These are phyloP conservation scores for Phylloscopus trochiloides DNA, from an alignment of 2,113 vertebrate species.

Conservation along the genomic window DNA sequence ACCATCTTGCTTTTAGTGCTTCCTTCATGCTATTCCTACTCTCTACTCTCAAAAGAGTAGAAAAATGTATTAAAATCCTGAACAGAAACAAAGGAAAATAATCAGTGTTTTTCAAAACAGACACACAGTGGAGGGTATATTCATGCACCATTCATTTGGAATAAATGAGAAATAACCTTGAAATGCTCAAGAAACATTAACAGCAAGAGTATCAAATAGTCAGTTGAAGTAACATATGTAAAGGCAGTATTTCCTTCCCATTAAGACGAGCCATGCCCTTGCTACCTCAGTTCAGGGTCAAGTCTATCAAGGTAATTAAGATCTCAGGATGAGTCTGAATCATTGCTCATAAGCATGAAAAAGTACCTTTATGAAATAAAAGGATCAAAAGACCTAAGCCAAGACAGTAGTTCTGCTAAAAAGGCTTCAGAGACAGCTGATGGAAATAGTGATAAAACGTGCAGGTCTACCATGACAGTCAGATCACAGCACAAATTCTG, in stretches of 20 bases:
- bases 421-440: not conserved
- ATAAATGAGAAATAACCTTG: not conserved
- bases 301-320: not conserved
- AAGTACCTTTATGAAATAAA: not conserved
- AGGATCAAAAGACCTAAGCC: not conserved
- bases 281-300: not conserved
- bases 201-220: not conserved
- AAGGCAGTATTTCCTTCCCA: not conserved
- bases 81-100: not conserved
- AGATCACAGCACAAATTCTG: not conserved
- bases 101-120: not conserved
- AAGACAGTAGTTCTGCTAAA: not conserved
- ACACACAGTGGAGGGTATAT: not conserved
- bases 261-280: not conserved
- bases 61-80: not conserved
- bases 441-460: not conserved
- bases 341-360: not conserved
- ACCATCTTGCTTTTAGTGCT: not conserved
- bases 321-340: not conserved
- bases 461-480: not conserved
- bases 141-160: not conserved
- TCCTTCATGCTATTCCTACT: not conserved
- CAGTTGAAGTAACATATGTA: accelerated
- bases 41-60: not conserved
- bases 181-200: not conserved